Evolutionary conservation across 1,140 invertebrate species (phyloP).

Genomic region (Drosophila lacteicornis): DNA sequence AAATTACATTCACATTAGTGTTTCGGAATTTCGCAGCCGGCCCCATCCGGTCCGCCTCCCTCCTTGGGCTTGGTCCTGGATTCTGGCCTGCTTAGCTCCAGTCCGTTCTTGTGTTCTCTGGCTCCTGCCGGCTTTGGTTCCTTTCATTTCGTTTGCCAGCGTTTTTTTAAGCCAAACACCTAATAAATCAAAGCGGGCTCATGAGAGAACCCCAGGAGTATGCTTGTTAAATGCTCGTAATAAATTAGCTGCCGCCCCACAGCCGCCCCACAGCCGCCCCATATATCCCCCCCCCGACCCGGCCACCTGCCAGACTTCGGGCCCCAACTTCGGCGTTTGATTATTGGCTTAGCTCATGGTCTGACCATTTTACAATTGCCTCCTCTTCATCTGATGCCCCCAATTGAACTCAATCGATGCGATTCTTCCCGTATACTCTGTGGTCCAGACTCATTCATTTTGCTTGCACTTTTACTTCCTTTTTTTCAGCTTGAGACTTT

Average conservation of each 20-base stretch:
- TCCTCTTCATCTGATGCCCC: conserved; percentile 22
- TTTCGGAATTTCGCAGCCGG: conserved; percentile 67
- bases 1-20: conserved; percentile 83
- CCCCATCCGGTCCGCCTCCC: conserved; percentile 21
- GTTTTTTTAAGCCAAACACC: conserved; percentile 73
- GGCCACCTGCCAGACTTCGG: conserved; percentile 21
- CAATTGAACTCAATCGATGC: conserved; percentile 78
- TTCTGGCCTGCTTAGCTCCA: conserved; percentile 16
- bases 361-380: conserved; percentile 71
- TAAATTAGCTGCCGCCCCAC: conserved; percentile 73
- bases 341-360: conserved; percentile 77
- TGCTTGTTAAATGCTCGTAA: conserved; percentile 82
- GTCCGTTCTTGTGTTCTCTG: conserved; percentile 2
- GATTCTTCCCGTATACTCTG: conserved; percentile 29
- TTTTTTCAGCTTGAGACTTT: conserved; percentile 10
- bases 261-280: conserved; percentile 49
- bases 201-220: conserved; percentile 71
- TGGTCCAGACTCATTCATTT: conserved; percentile 75
- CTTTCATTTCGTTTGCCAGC: conserved; percentile 37
- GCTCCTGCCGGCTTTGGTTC: conserved; percentile 4
- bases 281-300: neutral
- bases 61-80: conserved; percentile 10
- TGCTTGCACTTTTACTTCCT: conserved; percentile 62
- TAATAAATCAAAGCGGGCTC: conserved; percentile 80
- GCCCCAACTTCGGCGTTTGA: conserved; percentile 30